Evolutionary conservation across 2,797 vertebrate species (phyloP).

Genomic region (Carduelis carduelis): DNA sequence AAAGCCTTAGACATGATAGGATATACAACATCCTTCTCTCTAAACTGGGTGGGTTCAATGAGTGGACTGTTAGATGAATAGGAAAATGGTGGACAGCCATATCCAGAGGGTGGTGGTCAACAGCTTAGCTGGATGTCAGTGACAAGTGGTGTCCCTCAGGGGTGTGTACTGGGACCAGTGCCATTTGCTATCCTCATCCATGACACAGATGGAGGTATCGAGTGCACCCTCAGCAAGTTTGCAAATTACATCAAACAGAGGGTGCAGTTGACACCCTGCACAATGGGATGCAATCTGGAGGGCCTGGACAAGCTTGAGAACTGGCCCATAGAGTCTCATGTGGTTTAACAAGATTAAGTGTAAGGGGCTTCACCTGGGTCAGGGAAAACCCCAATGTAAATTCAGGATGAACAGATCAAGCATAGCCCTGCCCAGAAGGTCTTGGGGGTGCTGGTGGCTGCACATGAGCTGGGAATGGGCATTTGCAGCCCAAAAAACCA

Average conservation of each 20-base stretch:
- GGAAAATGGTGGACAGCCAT: background rate
- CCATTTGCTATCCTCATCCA: background rate
- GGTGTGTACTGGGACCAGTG: accelerated
- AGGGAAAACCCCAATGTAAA: background rate
- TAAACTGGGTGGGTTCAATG: background rate
- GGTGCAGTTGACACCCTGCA: background rate
- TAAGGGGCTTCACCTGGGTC: background rate
- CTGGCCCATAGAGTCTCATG: background rate
- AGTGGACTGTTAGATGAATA: background rate
- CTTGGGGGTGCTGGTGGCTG: background rate
- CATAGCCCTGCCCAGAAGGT: background rate
- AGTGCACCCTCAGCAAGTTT: background rate
- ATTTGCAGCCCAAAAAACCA: background rate
- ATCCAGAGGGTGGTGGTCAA: background rate
- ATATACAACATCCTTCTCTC: background rate
- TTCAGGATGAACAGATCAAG: background rate
- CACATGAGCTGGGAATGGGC: background rate
- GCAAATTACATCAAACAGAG: background rate
- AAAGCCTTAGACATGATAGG: background rate
- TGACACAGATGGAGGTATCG: background rate
- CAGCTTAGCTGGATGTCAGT: background rate
- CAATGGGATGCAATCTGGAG: background rate
- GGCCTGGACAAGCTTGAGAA: background rate
- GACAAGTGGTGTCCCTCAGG: background rate
- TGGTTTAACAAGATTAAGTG: background rate